Base-by-base conservation (phyloP, 1,140 invertebrate species). In the Brachionus rubens region DNA sequence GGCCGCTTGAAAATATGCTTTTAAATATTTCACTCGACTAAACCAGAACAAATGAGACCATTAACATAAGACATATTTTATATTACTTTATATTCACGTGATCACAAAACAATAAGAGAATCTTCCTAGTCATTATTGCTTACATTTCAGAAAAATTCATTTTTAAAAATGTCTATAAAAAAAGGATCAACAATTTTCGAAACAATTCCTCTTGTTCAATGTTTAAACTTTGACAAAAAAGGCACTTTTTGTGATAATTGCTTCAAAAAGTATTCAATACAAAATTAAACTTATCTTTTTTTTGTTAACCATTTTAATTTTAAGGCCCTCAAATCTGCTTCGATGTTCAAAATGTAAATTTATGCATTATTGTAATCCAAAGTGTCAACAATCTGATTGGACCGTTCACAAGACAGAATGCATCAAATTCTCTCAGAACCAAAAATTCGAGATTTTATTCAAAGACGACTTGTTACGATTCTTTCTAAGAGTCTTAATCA, bases 401-500 rank as follows among this genome's bases (percentile, higher is more conserved):
- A 3, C 10, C n/a, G 30, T 56, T 56, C 52, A 56, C 12, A 56
- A 26, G 26, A 14, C 5, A n/a, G 52, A 56, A 56, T 56, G 52
- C 3, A 26, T 4, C 9, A n/a, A 24, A 3, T 56, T 56, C 30
- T 28, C 24, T 26, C 2, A 56, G 10, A 28, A 14, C 2, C n/a
- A 1, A 14, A 56, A n/a, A 24, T n/a, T 0, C 2, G 12, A 28
- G 52, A 26, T n/a, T 3, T 0, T 30, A 28, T 56, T 5, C 9
- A 56, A 30, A 28, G 30, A 28, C 14, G 1, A 28, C 3, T 9
- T 30, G 9, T 14, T 56, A 2, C 26, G 24, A 33, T 14, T 30
- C n/a, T 56, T 56, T 56, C n/a, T 56, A 56, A 56, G 52, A 30
- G 30, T 30, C 2, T 56, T 56, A 30, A 56, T 56, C 28, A 56